Evolutionary conservation across 2,113 vertebrate genomes (phyloP).

Genomic region (Seriola aureovittata): DNA sequence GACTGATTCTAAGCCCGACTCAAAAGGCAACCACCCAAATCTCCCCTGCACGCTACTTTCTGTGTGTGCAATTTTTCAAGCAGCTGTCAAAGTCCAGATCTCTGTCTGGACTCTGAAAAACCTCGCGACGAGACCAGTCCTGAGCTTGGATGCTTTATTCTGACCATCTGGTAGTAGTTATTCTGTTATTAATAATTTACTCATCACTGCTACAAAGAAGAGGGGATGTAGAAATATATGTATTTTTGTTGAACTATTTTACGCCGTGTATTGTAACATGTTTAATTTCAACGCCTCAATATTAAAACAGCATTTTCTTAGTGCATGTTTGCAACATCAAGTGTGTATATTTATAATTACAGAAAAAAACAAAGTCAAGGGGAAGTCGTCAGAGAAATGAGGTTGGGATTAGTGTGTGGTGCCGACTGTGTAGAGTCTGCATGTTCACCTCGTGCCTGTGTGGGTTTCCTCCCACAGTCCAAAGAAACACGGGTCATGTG

Average conservation of each 20-base stretch:
- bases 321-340: background rate
- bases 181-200: background rate
- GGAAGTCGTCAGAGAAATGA: background rate
- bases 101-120: slow-evolving; percentile 9
- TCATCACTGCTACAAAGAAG: background rate
- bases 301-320: background rate
- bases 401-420: background rate
- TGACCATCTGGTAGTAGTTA: slow-evolving; percentile 5
- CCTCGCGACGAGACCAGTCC: background rate
- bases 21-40: slow-evolving; percentile 13
- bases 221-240: background rate
- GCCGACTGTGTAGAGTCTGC: slow-evolving; percentile 28
- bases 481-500: slow-evolving; percentile 27
- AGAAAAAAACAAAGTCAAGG: background rate
- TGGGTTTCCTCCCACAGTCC: slow-evolving; percentile 56
- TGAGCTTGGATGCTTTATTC: slow-evolving; percentile 1
- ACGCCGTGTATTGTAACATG: background rate
- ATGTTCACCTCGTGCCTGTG: slow-evolving; percentile 39
- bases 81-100: slow-evolving; percentile 12
- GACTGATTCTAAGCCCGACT: slow-evolving; percentile 10
- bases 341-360: background rate
- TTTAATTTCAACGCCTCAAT: background rate
- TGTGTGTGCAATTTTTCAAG: background rate
- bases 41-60: background rate
- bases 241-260: background rate